A percentile compares a stretch with the other conserved stretches of the same genome.
Conservation (phyloP, 2,797 vertebrate genomes). For the Parauchenoglanis punctatus region DNA sequence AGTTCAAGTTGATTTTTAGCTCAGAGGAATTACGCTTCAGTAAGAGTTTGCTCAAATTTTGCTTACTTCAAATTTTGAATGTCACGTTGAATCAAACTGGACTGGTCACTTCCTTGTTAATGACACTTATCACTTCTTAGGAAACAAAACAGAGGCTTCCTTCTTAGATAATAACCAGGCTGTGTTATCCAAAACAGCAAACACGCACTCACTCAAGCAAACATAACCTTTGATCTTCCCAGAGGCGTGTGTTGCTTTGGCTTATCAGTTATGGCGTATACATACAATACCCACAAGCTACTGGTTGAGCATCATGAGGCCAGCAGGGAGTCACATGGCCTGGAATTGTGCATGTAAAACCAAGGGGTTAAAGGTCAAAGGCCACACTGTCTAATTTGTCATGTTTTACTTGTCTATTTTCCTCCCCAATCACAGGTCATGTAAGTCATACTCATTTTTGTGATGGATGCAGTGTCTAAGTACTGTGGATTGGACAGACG, state of each 20-base stretch:
- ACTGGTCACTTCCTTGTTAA: slow-evolving; percentile 32
- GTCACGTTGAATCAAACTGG: background rate
- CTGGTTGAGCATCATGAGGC: slow-evolving; percentile 1
- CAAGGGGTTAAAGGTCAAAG: slow-evolving; percentile 30
- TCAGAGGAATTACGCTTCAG: background rate
- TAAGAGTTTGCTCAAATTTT: too few species aligned
- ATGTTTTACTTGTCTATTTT: slow-evolving; percentile 34
- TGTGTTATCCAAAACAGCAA: slow-evolving; percentile 44
- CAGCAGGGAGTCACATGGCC: background rate
- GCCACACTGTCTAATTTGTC: slow-evolving; percentile 30
- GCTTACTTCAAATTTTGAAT: too few species aligned
- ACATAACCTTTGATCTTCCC: slow-evolving; percentile 39
- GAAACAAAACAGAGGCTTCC: slow-evolving; percentile 46
- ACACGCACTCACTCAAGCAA: slow-evolving; percentile 3
- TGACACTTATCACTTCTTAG: slow-evolving; percentile 38
- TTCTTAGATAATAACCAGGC: slow-evolving; percentile 45
- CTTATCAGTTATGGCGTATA: slow-evolving; percentile 48
- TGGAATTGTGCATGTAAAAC: slow-evolving; percentile 8
- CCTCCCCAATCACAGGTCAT: background rate
- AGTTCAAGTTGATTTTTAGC: background rate
- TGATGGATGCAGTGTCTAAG: background rate
- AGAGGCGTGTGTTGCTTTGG: slow-evolving; percentile 27
- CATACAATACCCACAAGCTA: slow-evolving; percentile 34
- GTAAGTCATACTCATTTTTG: background rate
- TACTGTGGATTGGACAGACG: background rate